Evolutionary conservation across 1,140 invertebrate species (phyloP).

Genomic region (Pararge aegeria): DNA sequence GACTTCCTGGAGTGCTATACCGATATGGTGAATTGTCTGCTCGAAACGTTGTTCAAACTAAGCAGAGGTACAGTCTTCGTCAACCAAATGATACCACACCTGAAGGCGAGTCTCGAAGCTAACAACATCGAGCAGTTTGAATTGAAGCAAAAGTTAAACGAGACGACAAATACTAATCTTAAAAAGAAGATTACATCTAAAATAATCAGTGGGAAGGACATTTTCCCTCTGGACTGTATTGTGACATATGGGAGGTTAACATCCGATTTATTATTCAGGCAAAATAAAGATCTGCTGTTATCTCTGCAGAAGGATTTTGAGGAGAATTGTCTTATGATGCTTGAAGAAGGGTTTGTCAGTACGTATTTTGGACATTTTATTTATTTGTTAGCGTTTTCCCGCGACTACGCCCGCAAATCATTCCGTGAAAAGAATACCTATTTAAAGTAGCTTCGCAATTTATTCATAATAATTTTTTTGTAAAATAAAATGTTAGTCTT

Average conservation of each 20-base stretch:
- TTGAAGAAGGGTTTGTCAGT: slow-evolving; percentile 65
- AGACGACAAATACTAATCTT: slow-evolving; percentile 34
- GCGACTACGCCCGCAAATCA: no score
- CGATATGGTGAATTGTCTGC: slow-evolving; percentile 55
- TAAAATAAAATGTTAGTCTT: no score
- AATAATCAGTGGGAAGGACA: slow-evolving; percentile 53
- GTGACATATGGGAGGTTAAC: slow-evolving; percentile 59
- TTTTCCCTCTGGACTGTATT: slow-evolving; percentile 58
- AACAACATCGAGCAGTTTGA: slow-evolving; percentile 60
- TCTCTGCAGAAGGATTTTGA: slow-evolving; percentile 63
- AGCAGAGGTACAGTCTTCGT: slow-evolving; percentile 59
- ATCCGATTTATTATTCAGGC: slow-evolving; percentile 65
- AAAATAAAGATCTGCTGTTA: slow-evolving; percentile 61
- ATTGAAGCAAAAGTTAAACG: slow-evolving; percentile 52
- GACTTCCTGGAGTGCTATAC: slow-evolving; percentile 43
- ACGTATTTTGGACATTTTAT: slow-evolving; percentile 35
- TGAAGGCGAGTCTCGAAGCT: slow-evolving; percentile 53
- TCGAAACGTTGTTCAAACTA: slow-evolving; percentile 66
- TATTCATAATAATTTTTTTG: no score
- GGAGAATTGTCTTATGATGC: slow-evolving; percentile 53
- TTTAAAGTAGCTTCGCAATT: no score
- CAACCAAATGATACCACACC: slow-evolving; percentile 53
- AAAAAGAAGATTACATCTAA: slow-evolving; percentile 51
- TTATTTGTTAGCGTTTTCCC: no score
- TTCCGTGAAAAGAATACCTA: no score